Percentiles rank a stretch among this genome's conserved stretches.
phyloP scores from a whole-genome alignment of 2,113 vertebrate species.

The Phrynosoma blainvillii region DNA sequence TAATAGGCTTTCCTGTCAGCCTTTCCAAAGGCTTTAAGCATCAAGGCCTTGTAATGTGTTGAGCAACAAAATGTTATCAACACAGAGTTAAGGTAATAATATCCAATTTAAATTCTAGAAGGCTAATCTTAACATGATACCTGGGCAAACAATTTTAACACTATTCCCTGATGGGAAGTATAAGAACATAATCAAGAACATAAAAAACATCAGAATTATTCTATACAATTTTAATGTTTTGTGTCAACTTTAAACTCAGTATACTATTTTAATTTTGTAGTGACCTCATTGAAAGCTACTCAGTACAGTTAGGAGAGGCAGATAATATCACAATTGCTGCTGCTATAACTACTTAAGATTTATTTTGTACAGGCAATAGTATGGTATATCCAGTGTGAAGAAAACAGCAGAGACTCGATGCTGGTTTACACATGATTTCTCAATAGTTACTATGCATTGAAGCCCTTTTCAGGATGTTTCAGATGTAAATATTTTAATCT shows the following conservation, averaged over 20 bases:
- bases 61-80: constrained; percentile 1
- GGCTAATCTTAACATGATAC: constrained; percentile 19
- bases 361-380: too few relatives aligned
- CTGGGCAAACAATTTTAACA: constrained; percentile 6
- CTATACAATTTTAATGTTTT: background rate
- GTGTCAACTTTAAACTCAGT: background rate
- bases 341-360: background rate
- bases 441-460: background rate
- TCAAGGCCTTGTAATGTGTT: background rate
- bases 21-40: background rate
- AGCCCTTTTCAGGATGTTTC: background rate
- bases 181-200: background rate
- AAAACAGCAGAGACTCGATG: background rate
- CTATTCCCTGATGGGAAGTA: constrained; percentile 7
- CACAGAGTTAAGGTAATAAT: background rate
- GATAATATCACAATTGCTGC: background rate
- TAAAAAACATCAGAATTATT: constrained; percentile 1
- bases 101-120: constrained; percentile 20
- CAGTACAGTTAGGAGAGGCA: background rate
- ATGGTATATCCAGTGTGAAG: background rate
- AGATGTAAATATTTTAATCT: too few relatives aligned
- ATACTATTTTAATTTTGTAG: background rate
- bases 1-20: background rate
- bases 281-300: background rate
- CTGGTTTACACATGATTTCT: background rate